Evolutionary conservation across 2,797 vertebrate genomes (phyloP), one percentile per base, ranked within the genome.

Genomic region (Danio albolineatus): DNA sequence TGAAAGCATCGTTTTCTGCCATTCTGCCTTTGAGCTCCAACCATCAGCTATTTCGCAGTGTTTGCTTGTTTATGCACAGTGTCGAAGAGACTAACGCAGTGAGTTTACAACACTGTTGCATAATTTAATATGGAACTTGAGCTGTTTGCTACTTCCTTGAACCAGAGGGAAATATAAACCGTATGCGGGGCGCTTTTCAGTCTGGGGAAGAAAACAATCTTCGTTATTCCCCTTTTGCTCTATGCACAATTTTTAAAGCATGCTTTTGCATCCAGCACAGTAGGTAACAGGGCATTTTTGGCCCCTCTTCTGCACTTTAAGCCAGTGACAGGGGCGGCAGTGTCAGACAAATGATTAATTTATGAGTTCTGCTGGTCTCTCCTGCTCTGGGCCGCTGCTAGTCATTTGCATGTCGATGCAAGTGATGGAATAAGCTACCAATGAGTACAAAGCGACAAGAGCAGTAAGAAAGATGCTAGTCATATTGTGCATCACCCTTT

Each of bases 101-200:
- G 76, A 69, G 67, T 79, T 73, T 73, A 73, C 38, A 62, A 60
- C 17, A 39, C 44, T 72, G 77, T 46, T 79, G 77, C 69, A 79
- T 72, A 62, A 79, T 79, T 79, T 79, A 73, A 38, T 53, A 62
- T 64, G 39, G 38, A 64, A 64, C 59, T 73, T 64, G 48, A 79
- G 51, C 59, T 46, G 67, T 44, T 41, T 62, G 57, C 67, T 36
- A 60, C 56, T 41, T 54, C 54, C 36, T 60, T 51, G 44, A 71
- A 78, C 66, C 56, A 6, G 36, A 41, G 56, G 44, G 76, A 41
- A 64, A 73, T 53, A 17, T 41, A 70, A 70, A 53, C 66, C 66
- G 2, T 13, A 46, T 13, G 5, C n/a, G 28, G 10, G 17, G 2
- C 60, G 46, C 54, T n/a, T 19, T 78, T 57, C 7, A 77, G 16